Percentiles rank a stretch among this genome's conserved stretches.
Conservation (phyloP, 2,113 vertebrate genomes). For the Gadus macrocephalus region DNA sequence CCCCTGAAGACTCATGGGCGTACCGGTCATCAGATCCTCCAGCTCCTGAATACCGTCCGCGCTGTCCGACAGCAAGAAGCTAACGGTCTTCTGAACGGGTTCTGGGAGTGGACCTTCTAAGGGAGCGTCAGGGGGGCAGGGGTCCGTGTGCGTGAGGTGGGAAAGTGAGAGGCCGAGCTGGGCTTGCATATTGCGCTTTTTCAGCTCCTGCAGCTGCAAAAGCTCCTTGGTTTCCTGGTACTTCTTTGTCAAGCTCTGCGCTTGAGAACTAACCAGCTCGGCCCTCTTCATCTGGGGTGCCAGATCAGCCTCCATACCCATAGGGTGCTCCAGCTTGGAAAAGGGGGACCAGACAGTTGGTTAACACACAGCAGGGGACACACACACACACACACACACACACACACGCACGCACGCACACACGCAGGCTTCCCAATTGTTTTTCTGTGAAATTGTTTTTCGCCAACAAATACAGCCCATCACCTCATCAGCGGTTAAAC, state of each 20-base stretch:
- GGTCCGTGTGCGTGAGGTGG: slow-evolving; percentile 66
- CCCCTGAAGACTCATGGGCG: slow-evolving; percentile 62
- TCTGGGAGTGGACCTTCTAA: slow-evolving; percentile 55
- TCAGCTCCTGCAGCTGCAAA: slow-evolving; percentile 79
- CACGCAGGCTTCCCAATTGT: slow-evolving; percentile 57
- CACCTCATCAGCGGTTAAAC: slow-evolving; percentile 16
- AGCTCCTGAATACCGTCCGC: slow-evolving; percentile 65
- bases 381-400: too few species aligned
- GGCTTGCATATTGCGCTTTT: slow-evolving; percentile 80
- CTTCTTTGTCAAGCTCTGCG: slow-evolving; percentile 80
- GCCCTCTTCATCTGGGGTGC: slow-evolving; percentile 77
- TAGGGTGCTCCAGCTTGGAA: slow-evolving; percentile 81
- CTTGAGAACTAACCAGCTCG: slow-evolving; percentile 81
- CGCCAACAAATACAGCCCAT: slow-evolving; percentile 46
- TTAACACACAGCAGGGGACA: slow-evolving; percentile 80
- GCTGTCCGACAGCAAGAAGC: slow-evolving; percentile 61
- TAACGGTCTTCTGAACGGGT: slow-evolving; percentile 56
- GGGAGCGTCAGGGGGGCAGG: slow-evolving; percentile 63
- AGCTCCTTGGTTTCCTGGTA: slow-evolving; percentile 83
- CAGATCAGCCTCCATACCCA: slow-evolving; percentile 78
- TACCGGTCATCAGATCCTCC: slow-evolving; percentile 54
- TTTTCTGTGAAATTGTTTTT: slow-evolving; percentile 54
- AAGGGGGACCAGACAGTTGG: slow-evolving; percentile 82
- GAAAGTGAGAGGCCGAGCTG: slow-evolving; percentile 78
- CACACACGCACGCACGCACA: too few species aligned